phyloP scores from a whole-genome alignment of 2,888 invertebrate species.

The Ochropacha duplaris region DNA sequence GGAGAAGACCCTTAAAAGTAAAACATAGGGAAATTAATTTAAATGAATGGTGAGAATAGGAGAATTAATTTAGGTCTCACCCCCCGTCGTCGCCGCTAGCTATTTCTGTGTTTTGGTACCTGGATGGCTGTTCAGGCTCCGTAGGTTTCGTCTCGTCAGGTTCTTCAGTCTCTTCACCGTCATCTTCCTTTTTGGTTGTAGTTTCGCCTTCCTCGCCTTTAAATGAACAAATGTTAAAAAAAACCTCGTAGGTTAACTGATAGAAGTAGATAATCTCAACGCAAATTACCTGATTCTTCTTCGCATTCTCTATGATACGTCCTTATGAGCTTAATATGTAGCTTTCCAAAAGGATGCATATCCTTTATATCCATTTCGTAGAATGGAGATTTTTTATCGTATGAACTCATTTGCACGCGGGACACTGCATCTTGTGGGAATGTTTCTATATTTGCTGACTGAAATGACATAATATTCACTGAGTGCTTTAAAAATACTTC shows the following conservation, averaged over 20 bases:
- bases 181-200: constrained; percentile 20
- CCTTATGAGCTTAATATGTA: constrained; percentile 59
- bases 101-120: constrained; percentile 73
- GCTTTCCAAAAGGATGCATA: constrained; percentile 68
- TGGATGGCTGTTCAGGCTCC: constrained; percentile 67
- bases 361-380: constrained; percentile 68
- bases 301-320: constrained; percentile 65
- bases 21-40: neutral
- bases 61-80: constrained; percentile 55
- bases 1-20: neutral
- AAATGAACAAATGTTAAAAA: neutral
- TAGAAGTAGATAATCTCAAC: neutral
- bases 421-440: constrained; percentile 65
- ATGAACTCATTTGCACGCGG: constrained; percentile 68
- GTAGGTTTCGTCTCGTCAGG: constrained; percentile 36
- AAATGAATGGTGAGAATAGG: constrained; percentile 5
- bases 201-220: constrained; percentile 26
- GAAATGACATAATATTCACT: constrained; percentile 18
- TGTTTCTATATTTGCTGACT: constrained; percentile 67
- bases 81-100: constrained; percentile 62
- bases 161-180: constrained; percentile 28
- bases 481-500: too few relatives aligned
- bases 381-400: constrained; percentile 71
- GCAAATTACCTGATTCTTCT: constrained; percentile 42
- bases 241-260: neutral